Base-by-base conservation (phyloP, 2,888 invertebrate species). In the Volucella inflata region DNA sequence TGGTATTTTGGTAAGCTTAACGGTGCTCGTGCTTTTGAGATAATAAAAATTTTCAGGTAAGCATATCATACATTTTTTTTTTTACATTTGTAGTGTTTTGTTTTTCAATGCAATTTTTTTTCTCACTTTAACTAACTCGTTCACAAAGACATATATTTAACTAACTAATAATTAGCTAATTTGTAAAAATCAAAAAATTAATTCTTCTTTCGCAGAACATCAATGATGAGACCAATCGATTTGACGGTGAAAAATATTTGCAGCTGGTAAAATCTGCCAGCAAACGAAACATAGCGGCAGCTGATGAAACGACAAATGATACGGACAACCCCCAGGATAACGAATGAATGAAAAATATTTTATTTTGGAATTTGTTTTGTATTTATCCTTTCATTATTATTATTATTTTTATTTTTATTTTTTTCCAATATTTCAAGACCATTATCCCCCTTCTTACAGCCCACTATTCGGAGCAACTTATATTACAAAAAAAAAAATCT, bases 171-270 rank as follows among this genome's bases (percentile, higher is more conserved):
- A 59, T 9, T 55, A 57, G 38, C 53, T 70, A 30, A 30, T 57
- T 17, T 42, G 10, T 3, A 59, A 44, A 50, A 64, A 71, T 50
- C 17, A 55, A n/a, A 44, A 17, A 55, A 36, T 11, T 64, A 8
- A 46, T 70, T 79, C 50, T 67, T 71, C 16, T 65, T 80, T 71
- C 84, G 16, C 89, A 92, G 92, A 91, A 92, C 89, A 89, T 91
- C 80, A 90, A 90, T 80, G 92, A 92, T 89, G 91, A 92, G 88
- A 90, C 90, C 79, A 89, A 90, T 87, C 91, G 92, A 36, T 92
- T 92, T 82, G 91, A 92, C 90, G 92, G 91, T 76, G 92, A 91
- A 71, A 92, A 91, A 88, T 91, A 92, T 89, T 88, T 92, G 87
- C 89, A 89, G 74, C 89, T 91, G 83, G 89, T 90, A 74, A 91